Percentiles rank a stretch among this genome's conserved stretches.
Conservation (phyloP, 2,888 invertebrate species). For the Eupithecia subfuscata region DNA sequence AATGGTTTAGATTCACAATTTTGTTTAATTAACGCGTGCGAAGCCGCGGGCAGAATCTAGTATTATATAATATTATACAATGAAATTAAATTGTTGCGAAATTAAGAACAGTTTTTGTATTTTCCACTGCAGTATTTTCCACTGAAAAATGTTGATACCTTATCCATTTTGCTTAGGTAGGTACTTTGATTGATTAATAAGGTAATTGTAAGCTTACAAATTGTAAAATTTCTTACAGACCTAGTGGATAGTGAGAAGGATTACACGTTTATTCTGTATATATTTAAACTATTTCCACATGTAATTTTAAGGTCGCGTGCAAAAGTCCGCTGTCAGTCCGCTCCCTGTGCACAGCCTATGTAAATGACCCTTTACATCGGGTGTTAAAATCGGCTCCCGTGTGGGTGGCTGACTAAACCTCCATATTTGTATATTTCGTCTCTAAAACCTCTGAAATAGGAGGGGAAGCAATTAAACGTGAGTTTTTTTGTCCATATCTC, state of each 20-base stretch:
- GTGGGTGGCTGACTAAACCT: conserved; percentile 50
- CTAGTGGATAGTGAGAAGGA: neutral
- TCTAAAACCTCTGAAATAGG: conserved; percentile 52
- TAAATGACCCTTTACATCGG: conserved; percentile 45
- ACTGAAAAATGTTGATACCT: neutral
- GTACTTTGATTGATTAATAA: neutral
- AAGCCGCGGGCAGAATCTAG: too few species aligned
- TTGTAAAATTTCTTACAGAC: neutral
- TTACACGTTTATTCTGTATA: neutral
- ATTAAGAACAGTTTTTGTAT: neutral
- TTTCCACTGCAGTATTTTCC: too few species aligned
- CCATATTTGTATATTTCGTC: conserved; percentile 57
- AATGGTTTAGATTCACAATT: too few species aligned
- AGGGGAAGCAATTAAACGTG: conserved; percentile 57
- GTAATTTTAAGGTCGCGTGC: conserved; percentile 11
- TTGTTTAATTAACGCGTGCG: too few species aligned
- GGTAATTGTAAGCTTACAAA: neutral
- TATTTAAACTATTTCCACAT: neutral
- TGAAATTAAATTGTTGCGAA: neutral
- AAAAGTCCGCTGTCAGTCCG: conserved; percentile 23
- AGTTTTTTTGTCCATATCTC: conserved; percentile 61
- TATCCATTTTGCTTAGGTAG: neutral
- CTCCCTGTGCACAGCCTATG: conserved; percentile 25
- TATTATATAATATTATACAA: neutral
- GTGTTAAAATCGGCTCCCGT: conserved; percentile 52